Percentiles rank a stretch among this genome's conserved stretches.
phyloP scores from a whole-genome alignment of 2,797 vertebrate species.

The Paramormyrops hopkinsi region DNA sequence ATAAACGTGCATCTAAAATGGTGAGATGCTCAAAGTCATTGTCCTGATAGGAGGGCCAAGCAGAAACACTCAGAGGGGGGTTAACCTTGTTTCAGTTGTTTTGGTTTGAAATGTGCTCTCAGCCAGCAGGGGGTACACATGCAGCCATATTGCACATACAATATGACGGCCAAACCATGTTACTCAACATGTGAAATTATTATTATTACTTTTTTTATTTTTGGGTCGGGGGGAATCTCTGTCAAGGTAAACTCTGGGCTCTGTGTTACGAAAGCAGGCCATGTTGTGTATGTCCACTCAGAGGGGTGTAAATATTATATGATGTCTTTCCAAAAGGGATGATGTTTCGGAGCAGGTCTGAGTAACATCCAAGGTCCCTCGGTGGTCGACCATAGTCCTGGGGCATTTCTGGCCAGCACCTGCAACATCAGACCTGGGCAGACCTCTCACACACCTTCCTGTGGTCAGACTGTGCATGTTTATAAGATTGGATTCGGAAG shows the following conservation, averaged over 20 bases:
- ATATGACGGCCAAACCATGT: background rate
- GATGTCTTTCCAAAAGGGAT: background rate
- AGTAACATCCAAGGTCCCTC: background rate
- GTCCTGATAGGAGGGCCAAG: background rate
- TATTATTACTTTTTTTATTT: background rate
- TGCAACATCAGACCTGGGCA: conserved; percentile 40
- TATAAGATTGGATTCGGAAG: conserved; percentile 67
- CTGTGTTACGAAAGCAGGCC: background rate
- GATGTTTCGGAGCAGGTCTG: background rate
- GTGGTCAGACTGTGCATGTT: conserved; percentile 51
- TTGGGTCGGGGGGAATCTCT: background rate
- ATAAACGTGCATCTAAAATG: background rate
- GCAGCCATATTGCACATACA: conserved; percentile 4
- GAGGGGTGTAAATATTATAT: background rate
- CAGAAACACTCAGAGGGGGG: background rate
- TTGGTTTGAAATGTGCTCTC: background rate
- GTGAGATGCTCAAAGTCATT: background rate
- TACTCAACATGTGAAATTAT: background rate
- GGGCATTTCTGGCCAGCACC: conserved; percentile 40
- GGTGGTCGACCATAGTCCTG: background rate
- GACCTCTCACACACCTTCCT: conserved; percentile 18
- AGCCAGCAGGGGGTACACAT: background rate
- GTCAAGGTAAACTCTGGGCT: background rate
- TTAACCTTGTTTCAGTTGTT: conserved; percentile 5
- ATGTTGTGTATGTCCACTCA: background rate